Percentiles rank a stretch among this genome's conserved stretches.
Conservation (phyloP, 2,888 invertebrate genomes). For the Adelphocoris suturalis region DNA sequence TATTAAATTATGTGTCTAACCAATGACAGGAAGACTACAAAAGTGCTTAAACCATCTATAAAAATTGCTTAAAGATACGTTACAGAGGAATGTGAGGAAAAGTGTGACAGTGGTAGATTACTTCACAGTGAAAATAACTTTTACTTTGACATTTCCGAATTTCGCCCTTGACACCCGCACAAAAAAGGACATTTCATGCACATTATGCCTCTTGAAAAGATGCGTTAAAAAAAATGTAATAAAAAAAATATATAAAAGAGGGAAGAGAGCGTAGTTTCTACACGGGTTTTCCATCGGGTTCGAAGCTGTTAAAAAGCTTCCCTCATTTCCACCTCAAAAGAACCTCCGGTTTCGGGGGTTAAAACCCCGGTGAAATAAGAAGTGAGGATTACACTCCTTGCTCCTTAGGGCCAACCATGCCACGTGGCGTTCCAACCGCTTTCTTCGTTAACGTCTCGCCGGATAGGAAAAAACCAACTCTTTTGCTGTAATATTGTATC, state of each 20-base stretch:
- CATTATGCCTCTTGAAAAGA: not conserved
- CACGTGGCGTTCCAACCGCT: constrained; percentile 5
- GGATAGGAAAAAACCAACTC: not conserved
- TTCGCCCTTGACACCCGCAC: not conserved
- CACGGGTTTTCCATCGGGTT: not conserved
- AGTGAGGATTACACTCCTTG: constrained; percentile 15
- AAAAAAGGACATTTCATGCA: not conserved
- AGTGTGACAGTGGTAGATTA: too few relatives aligned
- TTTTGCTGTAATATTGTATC: not conserved
- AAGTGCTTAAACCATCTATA: too few relatives aligned
- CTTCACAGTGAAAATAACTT: not conserved
- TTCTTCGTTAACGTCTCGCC: constrained; percentile 20
- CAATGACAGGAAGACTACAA: too few relatives aligned
- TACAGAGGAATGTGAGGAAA: too few relatives aligned
- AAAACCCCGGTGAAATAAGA: constrained; percentile 36
- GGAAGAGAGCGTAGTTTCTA: not conserved
- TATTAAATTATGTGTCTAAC: too few relatives aligned
- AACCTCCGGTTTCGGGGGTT: not conserved
- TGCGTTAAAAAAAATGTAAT: not conserved
- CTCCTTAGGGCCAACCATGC: constrained; percentile 29
- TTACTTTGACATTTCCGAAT: not conserved
- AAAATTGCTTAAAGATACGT: too few relatives aligned
- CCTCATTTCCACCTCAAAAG: constrained; percentile 39
- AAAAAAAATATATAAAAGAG: not conserved
- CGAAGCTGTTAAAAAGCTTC: constrained; percentile 32